phyloP scores from a whole-genome alignment of 1,140 invertebrate species.

The Diabrotica virgifera region DNA sequence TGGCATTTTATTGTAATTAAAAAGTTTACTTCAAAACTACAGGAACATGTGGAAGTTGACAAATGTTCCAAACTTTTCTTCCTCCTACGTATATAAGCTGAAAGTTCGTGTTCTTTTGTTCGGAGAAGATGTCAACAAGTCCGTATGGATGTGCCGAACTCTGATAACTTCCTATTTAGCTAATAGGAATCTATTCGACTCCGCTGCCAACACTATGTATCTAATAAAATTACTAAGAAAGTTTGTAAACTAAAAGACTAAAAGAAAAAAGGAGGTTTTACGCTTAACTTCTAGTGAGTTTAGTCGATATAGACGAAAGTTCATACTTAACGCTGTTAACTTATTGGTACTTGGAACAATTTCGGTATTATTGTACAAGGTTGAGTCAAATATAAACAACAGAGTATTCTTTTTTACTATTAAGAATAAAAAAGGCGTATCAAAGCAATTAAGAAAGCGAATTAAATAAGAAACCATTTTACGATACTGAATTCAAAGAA shows the following conservation, averaged over 20 bases:
- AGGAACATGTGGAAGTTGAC: slow-evolving; percentile 5
- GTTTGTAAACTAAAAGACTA: neutral
- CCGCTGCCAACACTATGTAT: neutral
- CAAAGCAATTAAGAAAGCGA: no score
- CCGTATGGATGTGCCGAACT: neutral
- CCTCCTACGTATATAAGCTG: neutral
- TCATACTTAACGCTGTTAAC: no score
- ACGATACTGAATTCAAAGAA: no score
- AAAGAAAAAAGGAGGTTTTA: neutral
- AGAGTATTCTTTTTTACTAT: no score
- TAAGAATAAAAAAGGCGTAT: no score
- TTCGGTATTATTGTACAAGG: no score
- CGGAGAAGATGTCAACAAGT: neutral
- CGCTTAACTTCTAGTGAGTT: no score
- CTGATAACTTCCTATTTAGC: slow-evolving; percentile 1
- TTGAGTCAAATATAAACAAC: no score
- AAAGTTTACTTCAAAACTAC: slow-evolving; percentile 30
- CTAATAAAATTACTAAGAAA: neutral
- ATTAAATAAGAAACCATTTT: no score
- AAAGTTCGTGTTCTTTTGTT: neutral
- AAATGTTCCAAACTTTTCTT: neutral
- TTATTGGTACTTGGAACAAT: no score
- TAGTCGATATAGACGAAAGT: no score
- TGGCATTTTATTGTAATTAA: slow-evolving; percentile 45
- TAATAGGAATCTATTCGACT: neutral